Evolutionary conservation across 1,140 invertebrate species (phyloP), one percentile per base, ranked within the genome.

Genomic region (Xylocopa sonorina): DNA sequence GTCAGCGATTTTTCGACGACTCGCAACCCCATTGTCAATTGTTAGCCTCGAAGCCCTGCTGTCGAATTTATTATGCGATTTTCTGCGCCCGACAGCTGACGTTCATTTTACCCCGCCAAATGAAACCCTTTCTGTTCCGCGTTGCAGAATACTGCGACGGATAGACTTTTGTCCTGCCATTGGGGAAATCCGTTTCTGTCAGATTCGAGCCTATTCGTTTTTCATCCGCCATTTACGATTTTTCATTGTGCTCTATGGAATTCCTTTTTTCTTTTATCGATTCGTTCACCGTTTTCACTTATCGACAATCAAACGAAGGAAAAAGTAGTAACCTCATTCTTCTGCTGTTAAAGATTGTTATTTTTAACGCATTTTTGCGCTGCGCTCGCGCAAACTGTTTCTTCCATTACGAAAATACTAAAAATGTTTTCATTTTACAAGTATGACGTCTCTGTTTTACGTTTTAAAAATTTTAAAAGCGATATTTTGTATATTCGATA

Each of bases 21-120:
- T 46, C 21, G 72, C 50, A 53, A 10, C 38, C 14, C 60, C 21
- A 76, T 68, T 68, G 62, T 67, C 73, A 24, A 75, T 75, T 67
- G 63, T 76, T 76, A 76, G 51, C 10, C 29, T 2, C 21, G 63
- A 34, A 32, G 41, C 27, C n/a, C 29, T 27, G n/a, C 51, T 14
- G 41, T 67, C 51, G 63, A 68, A 67, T 76, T 76, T 76, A 76
- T 76, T 68, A 76, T 76, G 38, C n/a, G n/a, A 68, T 68, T 46
- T 16, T 51, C 72, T 51, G 32, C 27, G 38, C 4, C 10, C 41
- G 73, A 67, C 63, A 68, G 74, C 41, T 57, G 62, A 68, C 62
- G 29, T 38, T 58, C 51, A 76, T 76, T 68, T 68, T 21, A n/a
- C 10, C 18, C 41, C 16, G 4, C n/a, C 10, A 38, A 64, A 51